A percentile compares a stretch with the other conserved stretches of the same genome.
phyloP scores from a whole-genome alignment of 2,888 invertebrate species.

The Sinopyrophorus schimmeli region DNA sequence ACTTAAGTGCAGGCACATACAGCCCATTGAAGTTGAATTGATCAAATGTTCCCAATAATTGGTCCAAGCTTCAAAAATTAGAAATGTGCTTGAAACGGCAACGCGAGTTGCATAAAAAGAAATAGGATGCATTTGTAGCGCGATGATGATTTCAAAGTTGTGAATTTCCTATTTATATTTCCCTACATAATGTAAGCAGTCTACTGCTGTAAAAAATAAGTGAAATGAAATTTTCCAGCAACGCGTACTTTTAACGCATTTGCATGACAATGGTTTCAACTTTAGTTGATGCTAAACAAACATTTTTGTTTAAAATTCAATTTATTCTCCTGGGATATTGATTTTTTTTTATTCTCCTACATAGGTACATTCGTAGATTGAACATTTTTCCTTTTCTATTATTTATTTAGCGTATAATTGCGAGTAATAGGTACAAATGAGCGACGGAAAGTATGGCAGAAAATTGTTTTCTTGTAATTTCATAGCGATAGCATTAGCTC shows the following conservation, averaged over 20 bases:
- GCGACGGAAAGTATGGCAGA: neutral
- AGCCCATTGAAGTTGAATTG: no score
- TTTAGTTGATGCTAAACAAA: constrained; percentile 25
- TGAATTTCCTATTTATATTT: no score
- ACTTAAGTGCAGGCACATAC: no score
- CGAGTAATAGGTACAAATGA: neutral
- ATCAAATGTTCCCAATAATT: no score
- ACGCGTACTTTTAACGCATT: constrained; percentile 24
- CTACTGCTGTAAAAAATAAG: constrained; percentile 14
- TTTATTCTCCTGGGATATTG: constrained; percentile 14
- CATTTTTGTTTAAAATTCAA: constrained; percentile 27
- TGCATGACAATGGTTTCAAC: constrained; percentile 28
- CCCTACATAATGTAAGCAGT: neutral
- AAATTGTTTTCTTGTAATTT: constrained; percentile 5
- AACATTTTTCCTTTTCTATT: neutral
- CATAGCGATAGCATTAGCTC: no score
- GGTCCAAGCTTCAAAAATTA: no score
- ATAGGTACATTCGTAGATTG: neutral
- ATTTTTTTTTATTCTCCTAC: constrained; percentile 13
- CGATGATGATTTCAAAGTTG: no score
- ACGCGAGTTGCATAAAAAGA: no score
- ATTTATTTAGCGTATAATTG: neutral
- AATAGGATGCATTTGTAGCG: no score
- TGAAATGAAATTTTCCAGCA: constrained; percentile 23
- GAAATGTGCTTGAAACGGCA: no score